Evolutionary conservation across 2,797 vertebrate genomes (phyloP).

Genomic region (Aphelocoma californica): DNA sequence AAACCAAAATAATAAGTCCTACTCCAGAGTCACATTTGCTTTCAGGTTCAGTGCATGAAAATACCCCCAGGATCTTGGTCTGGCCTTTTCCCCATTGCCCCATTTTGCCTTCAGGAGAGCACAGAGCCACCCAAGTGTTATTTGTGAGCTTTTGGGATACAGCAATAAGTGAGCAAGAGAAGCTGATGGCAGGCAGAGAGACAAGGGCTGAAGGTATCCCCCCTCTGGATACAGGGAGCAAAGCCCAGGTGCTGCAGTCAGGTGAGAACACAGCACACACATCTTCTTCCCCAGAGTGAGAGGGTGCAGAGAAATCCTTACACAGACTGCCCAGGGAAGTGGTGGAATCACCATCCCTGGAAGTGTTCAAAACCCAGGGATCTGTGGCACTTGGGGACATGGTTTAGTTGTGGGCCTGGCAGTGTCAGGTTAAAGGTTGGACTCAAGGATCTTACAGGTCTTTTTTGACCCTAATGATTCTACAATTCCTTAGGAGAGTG

Average conservation of each 20-base stretch:
- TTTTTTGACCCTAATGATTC: background rate
- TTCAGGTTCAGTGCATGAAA: background rate
- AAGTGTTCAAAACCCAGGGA: accelerated
- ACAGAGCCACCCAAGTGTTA: background rate
- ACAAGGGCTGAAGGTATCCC: background rate
- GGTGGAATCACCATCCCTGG: background rate
- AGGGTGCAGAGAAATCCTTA: background rate
- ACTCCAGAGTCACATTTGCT: background rate
- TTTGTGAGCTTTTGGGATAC: background rate
- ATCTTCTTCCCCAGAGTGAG: background rate
- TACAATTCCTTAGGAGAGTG: background rate
- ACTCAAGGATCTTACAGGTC: background rate
- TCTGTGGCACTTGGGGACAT: too few relatives aligned
- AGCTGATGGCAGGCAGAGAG: background rate
- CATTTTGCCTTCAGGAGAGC: background rate
- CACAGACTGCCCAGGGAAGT: background rate
- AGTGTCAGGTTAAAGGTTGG: background rate
- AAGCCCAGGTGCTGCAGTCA: background rate
- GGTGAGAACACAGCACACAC: background rate
- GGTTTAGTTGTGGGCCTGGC: background rate
- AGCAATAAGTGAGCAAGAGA: accelerated
- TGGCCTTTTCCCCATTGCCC: background rate
- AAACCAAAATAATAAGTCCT: background rate
- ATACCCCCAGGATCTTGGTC: background rate
- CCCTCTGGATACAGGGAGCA: background rate